Base-by-base conservation (phyloP, 1,140 invertebrate species). In the Diachasmimorpha longicaudata region DNA sequence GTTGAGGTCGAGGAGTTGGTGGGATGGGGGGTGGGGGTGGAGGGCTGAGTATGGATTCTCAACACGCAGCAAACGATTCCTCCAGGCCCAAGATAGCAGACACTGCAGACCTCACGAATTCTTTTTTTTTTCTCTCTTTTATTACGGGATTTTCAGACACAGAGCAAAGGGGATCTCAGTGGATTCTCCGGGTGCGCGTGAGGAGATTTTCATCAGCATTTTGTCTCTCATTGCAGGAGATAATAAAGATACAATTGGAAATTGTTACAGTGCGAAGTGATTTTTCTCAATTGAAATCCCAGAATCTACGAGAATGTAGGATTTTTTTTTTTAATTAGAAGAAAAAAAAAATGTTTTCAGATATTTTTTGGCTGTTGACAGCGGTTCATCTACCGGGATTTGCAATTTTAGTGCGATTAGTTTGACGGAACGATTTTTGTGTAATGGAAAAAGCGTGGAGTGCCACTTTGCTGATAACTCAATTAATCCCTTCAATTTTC, bases 41-140 rank as follows among this genome's bases (percentile, higher is more conserved):
- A n/a, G n/a, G 21, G 25, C 13, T 70, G 25, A 72, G 37, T 66
- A 74, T 71, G 66, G 77, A 72, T 63, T 79, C 58, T 79, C 78
- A 71, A 79, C 71, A 69, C 69, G 52, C 74, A 70, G 75, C 81
- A 83, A 84, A 84, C 83, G 79, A 85, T 85, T 82, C 82, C 78
- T 79, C 58, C 44, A 82, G 77, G 55, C 46, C 72, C 10, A 36
- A 68, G 23, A 72, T 42, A 63, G 25, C 55, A 63, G 52, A 48
- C 42, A 36, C 72, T 66, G 76, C 66, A 77, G 31, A 36, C 70
- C 75, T 70, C 70, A 13, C 5, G 23, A 69, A 42, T 8, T 16
- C 11, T 39, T 58, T n/a, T 66, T 39, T 36, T 73, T 19, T 14
- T 58, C 66, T 58, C 66, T 48, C 39, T 63, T 63, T 58, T 58